Percentiles rank a stretch among this genome's conserved stretches.
phyloP scores from a whole-genome alignment of 2,113 vertebrate species.

The Lepisosteus osseus region DNA sequence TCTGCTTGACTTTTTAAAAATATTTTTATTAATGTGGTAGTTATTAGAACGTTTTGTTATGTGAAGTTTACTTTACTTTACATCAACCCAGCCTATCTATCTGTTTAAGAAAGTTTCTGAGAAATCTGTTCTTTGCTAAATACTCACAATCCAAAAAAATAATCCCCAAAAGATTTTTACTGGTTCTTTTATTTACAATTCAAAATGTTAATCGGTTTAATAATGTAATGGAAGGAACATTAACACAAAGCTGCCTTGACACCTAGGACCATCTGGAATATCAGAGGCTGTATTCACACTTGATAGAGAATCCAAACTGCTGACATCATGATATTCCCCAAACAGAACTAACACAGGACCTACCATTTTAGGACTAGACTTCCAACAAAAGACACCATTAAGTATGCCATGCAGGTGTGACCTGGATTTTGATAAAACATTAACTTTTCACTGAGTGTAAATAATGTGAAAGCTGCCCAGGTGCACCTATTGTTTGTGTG shows the following conservation, averaged over 20 bases:
- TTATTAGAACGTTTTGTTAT: too few species aligned
- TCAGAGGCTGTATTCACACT: not conserved
- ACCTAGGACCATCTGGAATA: not conserved
- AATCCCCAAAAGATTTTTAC: too few species aligned
- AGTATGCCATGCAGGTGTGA: slow-evolving; percentile 67
- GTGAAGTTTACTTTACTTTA: too few species aligned
- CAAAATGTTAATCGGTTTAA: not conserved
- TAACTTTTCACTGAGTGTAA: slow-evolving; percentile 68
- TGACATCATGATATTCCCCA: slow-evolving; percentile 12
- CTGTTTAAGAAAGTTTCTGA: too few species aligned
- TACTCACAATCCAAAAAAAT: not conserved
- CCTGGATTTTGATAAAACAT: slow-evolving; percentile 66
- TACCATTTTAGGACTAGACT: slow-evolving; percentile 52
- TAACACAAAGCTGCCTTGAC: not conserved
- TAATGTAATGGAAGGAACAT: not conserved
- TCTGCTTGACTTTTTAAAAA: too few species aligned
- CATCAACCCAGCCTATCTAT: too few species aligned
- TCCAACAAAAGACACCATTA: slow-evolving; percentile 58
- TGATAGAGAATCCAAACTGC: slow-evolving; percentile 17
- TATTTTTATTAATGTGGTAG: too few species aligned
- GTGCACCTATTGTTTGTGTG: slow-evolving; percentile 67
- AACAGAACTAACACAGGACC: slow-evolving; percentile 44
- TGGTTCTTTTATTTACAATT: not conserved
- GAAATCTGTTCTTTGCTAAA: not conserved
- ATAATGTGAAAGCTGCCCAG: slow-evolving; percentile 56